Evolutionary conservation across 2,888 invertebrate genomes (phyloP).

Genomic region (Agrenia bidenticulata): DNA sequence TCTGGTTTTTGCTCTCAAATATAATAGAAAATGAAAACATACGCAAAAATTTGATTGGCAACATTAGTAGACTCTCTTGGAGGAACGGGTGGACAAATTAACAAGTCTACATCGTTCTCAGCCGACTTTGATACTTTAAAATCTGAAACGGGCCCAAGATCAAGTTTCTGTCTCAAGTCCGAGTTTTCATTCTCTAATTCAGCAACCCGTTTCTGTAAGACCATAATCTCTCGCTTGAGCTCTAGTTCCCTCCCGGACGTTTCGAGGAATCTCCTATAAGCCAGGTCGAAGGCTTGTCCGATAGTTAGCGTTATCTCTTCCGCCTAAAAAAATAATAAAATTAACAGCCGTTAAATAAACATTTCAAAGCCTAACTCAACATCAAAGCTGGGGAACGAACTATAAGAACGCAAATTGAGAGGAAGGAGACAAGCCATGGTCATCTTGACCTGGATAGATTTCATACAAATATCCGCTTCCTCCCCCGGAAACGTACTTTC

Average conservation of each 20-base stretch:
- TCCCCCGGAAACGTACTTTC: no score
- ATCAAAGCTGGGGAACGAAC: no score
- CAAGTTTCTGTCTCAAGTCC: conserved; percentile 75
- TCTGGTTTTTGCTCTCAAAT: not conserved
- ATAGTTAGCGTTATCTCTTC: conserved; percentile 97
- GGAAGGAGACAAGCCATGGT: no score
- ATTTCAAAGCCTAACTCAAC: not conserved
- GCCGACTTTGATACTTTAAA: conserved; percentile 22
- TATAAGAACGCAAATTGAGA: no score
- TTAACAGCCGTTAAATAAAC: not conserved
- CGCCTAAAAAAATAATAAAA: conserved; percentile 60
- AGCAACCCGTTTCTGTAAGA: conserved; percentile 82
- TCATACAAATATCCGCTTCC: no score
- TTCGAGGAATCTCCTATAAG: conserved; percentile 88
- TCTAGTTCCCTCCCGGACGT: conserved; percentile 87
- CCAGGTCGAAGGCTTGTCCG: conserved; percentile 97
- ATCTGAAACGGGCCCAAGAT: conserved; percentile 25
- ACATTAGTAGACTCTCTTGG: conserved; percentile 47
- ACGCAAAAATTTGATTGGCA: conserved; percentile 52
- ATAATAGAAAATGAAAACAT: conserved; percentile 21
- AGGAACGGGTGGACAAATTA: conserved; percentile 51
- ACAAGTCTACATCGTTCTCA: conserved; percentile 42
- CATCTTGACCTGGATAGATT: no score
- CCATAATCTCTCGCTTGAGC: conserved; percentile 72
- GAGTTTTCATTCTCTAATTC: conserved; percentile 82